These are phyloP conservation scores for Micropterix aruncella DNA, from an alignment of 2,888 invertebrate species.

Conservation along the genomic window DNA sequence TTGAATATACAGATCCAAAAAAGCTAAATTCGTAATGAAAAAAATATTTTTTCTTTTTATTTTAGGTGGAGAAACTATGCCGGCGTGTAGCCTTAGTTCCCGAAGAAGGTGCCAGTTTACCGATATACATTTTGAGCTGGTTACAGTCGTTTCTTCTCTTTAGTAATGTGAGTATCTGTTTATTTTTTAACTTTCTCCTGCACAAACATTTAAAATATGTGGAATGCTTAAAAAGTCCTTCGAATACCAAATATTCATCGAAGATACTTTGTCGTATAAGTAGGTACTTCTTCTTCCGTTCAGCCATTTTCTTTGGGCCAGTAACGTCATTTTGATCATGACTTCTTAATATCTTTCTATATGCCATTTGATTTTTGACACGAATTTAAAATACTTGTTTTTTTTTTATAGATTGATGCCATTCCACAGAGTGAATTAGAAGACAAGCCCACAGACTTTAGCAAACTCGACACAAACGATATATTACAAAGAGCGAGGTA, in stretches of 20 bases:
- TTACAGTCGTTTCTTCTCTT: constrained; percentile 76
- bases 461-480: constrained; percentile 70
- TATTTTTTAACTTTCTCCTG: not conserved
- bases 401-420: constrained; percentile 29
- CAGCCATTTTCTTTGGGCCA: not conserved
- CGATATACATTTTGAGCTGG: constrained; percentile 74
- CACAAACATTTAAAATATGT: not conserved
- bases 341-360: too few species aligned
- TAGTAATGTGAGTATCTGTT: constrained; percentile 24
- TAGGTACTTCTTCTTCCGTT: too few species aligned
- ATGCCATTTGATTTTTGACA: too few species aligned
- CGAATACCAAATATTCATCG: too few species aligned
- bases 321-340: not conserved
- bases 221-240: constrained; percentile 8
- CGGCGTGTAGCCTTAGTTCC: constrained; percentile 77
- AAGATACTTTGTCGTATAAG: too few species aligned
- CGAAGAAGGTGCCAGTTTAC: constrained; percentile 73
- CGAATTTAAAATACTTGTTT: not conserved
- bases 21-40: not conserved
- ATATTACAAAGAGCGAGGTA: constrained; percentile 82
- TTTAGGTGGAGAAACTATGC: constrained; percentile 61
- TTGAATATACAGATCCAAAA: too few species aligned
- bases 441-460: constrained; percentile 58
- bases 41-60: constrained; percentile 7
- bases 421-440: constrained; percentile 61